Base-by-base conservation (phyloP, 2,113 vertebrate species). In the Bos javanicus region DNA sequence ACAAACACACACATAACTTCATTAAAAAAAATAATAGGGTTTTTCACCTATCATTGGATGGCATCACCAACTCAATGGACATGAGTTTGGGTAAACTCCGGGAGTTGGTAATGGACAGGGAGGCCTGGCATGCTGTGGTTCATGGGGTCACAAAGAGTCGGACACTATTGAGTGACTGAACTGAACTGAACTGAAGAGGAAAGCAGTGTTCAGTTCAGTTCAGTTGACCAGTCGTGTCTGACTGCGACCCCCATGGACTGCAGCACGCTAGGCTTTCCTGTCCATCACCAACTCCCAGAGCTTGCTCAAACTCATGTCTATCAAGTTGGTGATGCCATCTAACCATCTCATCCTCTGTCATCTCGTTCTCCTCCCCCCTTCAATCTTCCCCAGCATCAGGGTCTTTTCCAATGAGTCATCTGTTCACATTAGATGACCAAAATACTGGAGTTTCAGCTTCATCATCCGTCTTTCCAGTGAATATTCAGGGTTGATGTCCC, bases 211-310 rank as follows among this genome's bases (percentile, higher is more conserved):
- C 33, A 67, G n/a, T 60, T 60, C 57, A 59, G 1, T 71, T 71
- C 67, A 39, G 19, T 71, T 0, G 0, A 10, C n/a, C 5, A 39
- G 67, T 74, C 10, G 0, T 74, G n/a, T 74, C 19, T 74, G n/a
- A 74, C 9, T 71, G 67, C 0, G 5, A 71, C n/a, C 19, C 19
- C 67, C 19, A 71, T 71, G 67, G 67, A 11, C 19, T 71, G 64
- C n/a, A 36, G 64, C 9, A 71, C 0, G 0, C n/a, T 21, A 71
- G 19, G 19, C n/a, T 23, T 71, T 23, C n/a, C 19, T 36, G 19
- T 71, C n/a, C 5, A 19, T 67, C 33, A 67, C 64, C 17, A 71
- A 11, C 19, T 71, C 64, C 19, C 1, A 0, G n/a, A 71, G 64
- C n/a, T 71, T 71, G 19, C 19, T 36, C n/a, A 71, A 21, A 71